phyloP scores from a whole-genome alignment of 2,888 invertebrate genomes.

The Byasa hedistus region DNA sequence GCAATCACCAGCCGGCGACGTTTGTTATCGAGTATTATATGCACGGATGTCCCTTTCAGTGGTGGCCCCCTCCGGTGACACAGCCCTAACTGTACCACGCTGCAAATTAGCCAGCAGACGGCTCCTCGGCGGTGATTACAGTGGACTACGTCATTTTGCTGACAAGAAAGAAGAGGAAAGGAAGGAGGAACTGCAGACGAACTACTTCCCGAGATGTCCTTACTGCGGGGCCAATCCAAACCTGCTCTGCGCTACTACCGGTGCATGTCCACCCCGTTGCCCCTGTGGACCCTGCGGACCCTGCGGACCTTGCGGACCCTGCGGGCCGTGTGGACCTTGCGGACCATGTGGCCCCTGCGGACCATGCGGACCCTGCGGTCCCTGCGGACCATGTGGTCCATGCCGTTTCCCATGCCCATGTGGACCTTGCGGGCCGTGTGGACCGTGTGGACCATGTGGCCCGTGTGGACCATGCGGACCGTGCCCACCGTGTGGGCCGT shows the following conservation, averaged over 20 bases:
- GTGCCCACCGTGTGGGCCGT: conserved; percentile 39
- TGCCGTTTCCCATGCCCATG: conserved; percentile 40
- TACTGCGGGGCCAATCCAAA: conserved; percentile 31
- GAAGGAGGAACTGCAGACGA: conserved; percentile 36
- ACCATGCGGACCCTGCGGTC: conserved; percentile 41
- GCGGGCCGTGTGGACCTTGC: conserved; percentile 38
- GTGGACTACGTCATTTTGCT: conserved; percentile 39
- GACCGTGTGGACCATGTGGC: conserved; percentile 41
- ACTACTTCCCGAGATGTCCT: conserved; percentile 18
- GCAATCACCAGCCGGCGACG: conserved; percentile 54
- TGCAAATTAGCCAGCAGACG: conserved; percentile 42
- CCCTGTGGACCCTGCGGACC: conserved; percentile 36
- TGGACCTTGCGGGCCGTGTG: conserved; percentile 38
- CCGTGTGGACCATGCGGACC: conserved; percentile 38
- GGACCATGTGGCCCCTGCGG: conserved; percentile 44
- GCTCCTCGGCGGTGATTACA: conserved; percentile 33
- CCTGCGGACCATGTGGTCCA: conserved; percentile 40
- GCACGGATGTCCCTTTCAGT: conserved; percentile 70
- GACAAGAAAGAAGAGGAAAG: conserved; percentile 50
- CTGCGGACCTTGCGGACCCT: conserved; percentile 38
- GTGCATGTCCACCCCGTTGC: conserved; percentile 44
- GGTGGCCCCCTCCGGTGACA: conserved; percentile 40
- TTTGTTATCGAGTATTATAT: conserved; percentile 62
- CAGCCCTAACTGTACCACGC: conserved; percentile 48
- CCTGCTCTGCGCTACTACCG: conserved; percentile 40